A percentile compares a stretch with the other conserved stretches of the same genome.
phyloP scores from a whole-genome alignment of 1,140 invertebrate genomes.

The Rhopalosiphum maidis region DNA sequence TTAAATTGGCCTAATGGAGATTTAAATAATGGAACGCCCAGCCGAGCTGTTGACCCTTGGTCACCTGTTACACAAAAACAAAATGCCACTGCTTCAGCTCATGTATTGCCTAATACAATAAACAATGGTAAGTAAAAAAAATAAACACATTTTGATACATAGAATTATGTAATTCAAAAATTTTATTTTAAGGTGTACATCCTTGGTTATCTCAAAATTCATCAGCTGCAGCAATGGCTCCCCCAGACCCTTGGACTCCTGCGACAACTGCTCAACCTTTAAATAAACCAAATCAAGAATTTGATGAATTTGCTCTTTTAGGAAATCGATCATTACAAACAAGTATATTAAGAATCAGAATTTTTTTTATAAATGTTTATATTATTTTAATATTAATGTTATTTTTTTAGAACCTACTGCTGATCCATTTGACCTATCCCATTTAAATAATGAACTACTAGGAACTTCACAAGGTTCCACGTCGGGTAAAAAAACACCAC shows the following conservation, averaged over 20 bases:
- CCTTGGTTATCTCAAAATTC: constrained; percentile 51
- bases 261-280: constrained; percentile 57
- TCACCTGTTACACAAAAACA: constrained; percentile 60
- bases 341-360: not conserved
- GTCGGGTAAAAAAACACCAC: constrained; percentile 80
- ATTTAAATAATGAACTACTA: constrained; percentile 68
- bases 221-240: constrained; percentile 55
- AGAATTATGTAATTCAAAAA: not conserved
- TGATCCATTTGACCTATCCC: constrained; percentile 76
- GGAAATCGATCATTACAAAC: constrained; percentile 52
- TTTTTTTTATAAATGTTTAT: constrained; percentile 61
- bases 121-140: constrained; percentile 18
- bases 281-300: constrained; percentile 45
- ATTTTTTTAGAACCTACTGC: constrained; percentile 58
- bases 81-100: constrained; percentile 37
- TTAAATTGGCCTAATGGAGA: constrained; percentile 51
- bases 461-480: constrained; percentile 62
- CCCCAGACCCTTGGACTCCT: constrained; percentile 62
- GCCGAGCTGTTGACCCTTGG: constrained; percentile 62
- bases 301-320: constrained; percentile 54
- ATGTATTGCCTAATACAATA: not conserved
- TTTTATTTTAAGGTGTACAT: constrained; percentile 18
- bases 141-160: not conserved
- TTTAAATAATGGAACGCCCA: constrained; percentile 18
- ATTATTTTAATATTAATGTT: constrained; percentile 60